Percentiles rank a stretch among this genome's conserved stretches.
phyloP scores from a whole-genome alignment of 2,888 invertebrate genomes.

The Cosmorhoe ocellata region DNA sequence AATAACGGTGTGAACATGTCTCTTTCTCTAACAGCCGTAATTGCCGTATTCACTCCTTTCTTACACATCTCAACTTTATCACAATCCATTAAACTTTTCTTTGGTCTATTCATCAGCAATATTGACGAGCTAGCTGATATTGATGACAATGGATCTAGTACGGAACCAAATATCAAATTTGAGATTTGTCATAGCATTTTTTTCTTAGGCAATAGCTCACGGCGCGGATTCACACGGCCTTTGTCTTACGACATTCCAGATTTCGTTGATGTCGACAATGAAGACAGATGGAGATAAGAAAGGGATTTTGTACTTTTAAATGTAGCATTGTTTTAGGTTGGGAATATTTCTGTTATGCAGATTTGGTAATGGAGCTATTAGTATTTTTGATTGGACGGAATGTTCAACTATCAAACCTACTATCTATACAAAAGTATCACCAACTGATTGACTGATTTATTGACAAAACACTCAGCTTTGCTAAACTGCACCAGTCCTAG shows the following conservation, averaged over 20 bases:
- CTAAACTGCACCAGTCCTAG: too few species aligned
- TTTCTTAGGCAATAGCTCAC: constrained; percentile 55
- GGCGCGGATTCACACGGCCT: constrained; percentile 68
- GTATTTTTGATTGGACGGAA: constrained; percentile 25
- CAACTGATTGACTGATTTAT: too few species aligned
- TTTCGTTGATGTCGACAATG: constrained; percentile 61
- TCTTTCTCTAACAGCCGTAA: too few species aligned
- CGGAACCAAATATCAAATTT: constrained; percentile 15
- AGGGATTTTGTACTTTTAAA: constrained; percentile 71
- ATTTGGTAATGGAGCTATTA: constrained; percentile 49
- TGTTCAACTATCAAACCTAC: too few species aligned
- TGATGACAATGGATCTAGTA: not conserved
- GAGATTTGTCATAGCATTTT: constrained; percentile 41
- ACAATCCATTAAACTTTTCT: too few species aligned
- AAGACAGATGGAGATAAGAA: constrained; percentile 56
- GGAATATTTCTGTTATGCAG: constrained; percentile 61
- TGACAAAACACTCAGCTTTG: too few species aligned
- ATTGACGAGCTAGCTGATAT: too few species aligned
- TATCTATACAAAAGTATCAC: too few species aligned
- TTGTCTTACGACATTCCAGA: constrained; percentile 64
- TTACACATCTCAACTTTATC: too few species aligned
- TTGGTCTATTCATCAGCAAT: too few species aligned
- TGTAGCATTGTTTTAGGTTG: constrained; percentile 69
- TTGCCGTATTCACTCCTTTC: too few species aligned
- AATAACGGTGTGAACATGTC: too few species aligned